Evolutionary conservation across 2,888 invertebrate species (phyloP).

Genomic region (Polyommatus iphigenia): DNA sequence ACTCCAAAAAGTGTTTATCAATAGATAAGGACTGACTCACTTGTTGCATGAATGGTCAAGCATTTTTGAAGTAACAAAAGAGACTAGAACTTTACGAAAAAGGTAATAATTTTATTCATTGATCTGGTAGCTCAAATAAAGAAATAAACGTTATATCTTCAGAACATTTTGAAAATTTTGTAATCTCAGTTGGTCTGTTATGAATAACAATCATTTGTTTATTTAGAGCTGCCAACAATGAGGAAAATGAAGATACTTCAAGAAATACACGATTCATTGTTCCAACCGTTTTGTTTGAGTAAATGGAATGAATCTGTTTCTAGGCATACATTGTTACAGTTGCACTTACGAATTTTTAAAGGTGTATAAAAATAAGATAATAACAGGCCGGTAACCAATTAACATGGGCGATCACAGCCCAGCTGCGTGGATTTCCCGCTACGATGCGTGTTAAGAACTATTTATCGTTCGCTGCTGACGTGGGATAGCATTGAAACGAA

Average conservation of each 20-base stretch:
- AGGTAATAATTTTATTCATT: not conserved
- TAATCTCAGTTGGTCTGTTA: not conserved
- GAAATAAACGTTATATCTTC: not conserved
- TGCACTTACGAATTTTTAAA: conserved; percentile 6
- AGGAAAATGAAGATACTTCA: not conserved
- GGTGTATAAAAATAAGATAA: conserved; percentile 53
- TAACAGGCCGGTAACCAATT: conserved; percentile 66
- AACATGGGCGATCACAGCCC: conserved; percentile 72
- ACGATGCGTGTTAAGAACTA: conserved; percentile 74
- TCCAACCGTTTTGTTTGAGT: conserved; percentile 6
- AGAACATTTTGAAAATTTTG: not conserved
- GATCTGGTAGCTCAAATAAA: not conserved
- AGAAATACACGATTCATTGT: conserved; percentile 3
- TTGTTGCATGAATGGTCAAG: not conserved
- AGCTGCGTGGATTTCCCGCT: conserved; percentile 78
- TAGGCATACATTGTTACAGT: conserved; percentile 1
- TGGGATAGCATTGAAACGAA: conserved; percentile 47
- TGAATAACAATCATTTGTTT: not conserved
- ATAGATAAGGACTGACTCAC: conserved; percentile 22
- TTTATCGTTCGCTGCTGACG: conserved; percentile 74
- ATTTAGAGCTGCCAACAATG: not conserved
- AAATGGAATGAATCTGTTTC: conserved; percentile 2
- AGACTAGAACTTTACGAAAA: not conserved
- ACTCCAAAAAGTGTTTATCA: conserved; percentile 23
- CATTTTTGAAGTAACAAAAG: not conserved